Evolutionary conservation across 2,797 vertebrate genomes (phyloP), one percentile per base, ranked within the genome.

Genomic region (Loriculus beryllinus): DNA sequence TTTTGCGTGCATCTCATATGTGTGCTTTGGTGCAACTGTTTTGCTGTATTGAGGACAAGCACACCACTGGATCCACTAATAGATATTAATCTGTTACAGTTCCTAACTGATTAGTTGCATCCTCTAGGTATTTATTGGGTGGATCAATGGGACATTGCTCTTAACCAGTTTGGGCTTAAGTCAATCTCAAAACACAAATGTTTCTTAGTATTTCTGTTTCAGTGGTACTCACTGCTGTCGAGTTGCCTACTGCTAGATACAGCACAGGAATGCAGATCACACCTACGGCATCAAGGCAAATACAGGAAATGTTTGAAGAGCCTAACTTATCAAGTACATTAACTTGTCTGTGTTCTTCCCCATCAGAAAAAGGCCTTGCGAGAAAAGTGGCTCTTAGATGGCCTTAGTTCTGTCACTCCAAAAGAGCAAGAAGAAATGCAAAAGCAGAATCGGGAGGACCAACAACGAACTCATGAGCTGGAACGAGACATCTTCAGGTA

Each of bases 321-420:
- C 14, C 20, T 47, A 57, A 72, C 12, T 20, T 91, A 14, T 28
- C 21, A 78, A 85, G n/a, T 67, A 42, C 5, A 1, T n/a, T 88
- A 85, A 12, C 48, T 85, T 89, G 6, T 93, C 48, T 97, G 23
- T 63, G 2, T 93, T 80, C 92, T 60, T 49, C 7, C 83, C 45
- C 28, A 81, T 37, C 88, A 99, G 99, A 99, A 99, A 98, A 99
- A 99, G 91, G 97, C 98, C 77, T 96, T 99, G 92, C 95, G 99
- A 92, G 99, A 99, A 92, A 99, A 99, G 96, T 99, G 99, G 99
- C 98, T 99, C 88, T 98, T 99, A 97, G 99, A 99, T 35, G 99
- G 99, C 51, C 93, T 99, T 80, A 98, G 98, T 93, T 97, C 97
- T 69, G 97, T 98, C 92, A 98, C 97, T 5, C 97, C 98, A 81